Evolutionary conservation across 2,888 invertebrate genomes (phyloP), one percentile per base, ranked within the genome.

Genomic region (Limnephilus auricula): DNA sequence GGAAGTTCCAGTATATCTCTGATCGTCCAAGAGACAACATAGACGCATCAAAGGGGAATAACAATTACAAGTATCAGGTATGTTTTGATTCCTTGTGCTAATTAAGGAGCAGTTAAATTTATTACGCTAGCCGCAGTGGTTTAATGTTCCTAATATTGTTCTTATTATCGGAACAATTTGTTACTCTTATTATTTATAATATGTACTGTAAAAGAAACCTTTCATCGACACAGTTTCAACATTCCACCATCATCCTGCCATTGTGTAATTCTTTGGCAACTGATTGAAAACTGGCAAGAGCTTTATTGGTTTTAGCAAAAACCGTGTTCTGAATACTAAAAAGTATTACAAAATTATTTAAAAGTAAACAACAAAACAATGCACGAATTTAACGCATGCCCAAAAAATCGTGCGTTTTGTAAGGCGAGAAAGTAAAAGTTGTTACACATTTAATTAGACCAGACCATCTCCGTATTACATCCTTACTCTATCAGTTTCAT

Each of bases 61-160:
- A 92, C 89, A 92, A 91, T 34, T 93, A 92, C 82, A 92, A 92
- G 34, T 93, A 93, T 91, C 90, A 93, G 92, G 93, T 93, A 88
- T 83, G 93, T 92, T 3, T 78, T 90, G 32, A 9, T 18, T 37
- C 5, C 45, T 84, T 80, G 6, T 32, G 30, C 15, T 13, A 13
- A 79, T 30, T 30, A 79, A 79, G n/a, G 30, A 50, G 50, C 13
- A 50, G 18, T 50, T 50, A 18, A 50, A 50, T 50, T 18, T 18
- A 4, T 18, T 50, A 13, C 18, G 15, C 18, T 15, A 13, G 50
- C 18, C 15, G 50, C 50, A 18, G 18, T 18, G 5, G n/a, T 5
- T 4, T 34, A 18, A 18, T 50, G 13, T 2, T 65, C 65, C 65
- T 25, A 65, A 65, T 45, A 45, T 65, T 65, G 65, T 65, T 65